Evolutionary conservation across 2,888 invertebrate species (phyloP), one percentile per base, ranked within the genome.

Genomic region (Oxytorus armatus): DNA sequence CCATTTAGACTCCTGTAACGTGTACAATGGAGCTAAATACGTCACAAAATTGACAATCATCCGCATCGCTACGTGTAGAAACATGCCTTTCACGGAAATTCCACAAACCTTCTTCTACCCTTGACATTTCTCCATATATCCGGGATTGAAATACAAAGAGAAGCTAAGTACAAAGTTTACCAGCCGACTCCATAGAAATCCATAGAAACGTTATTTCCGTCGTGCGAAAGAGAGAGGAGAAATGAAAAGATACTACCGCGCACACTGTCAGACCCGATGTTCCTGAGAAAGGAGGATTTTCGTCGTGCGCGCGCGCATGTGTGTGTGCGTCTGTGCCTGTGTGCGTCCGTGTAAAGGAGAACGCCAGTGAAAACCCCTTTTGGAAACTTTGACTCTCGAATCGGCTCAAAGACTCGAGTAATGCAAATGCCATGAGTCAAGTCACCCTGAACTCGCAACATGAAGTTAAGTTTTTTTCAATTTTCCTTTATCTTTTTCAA

Each of bases 161-260:
- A 5, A 57, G 18, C 7, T 23, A n/a, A 49, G 47, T 36, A 66
- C 66, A 75, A 66, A 55, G 57, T 66, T 49, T 61, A 18, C 42
- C 47, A 23, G n/a, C 14, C 10, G 33, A 7, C 44, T 16, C 51
- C 53, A 61, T 29, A 44, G 42, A 29, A 49, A n/a, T 73, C 53
- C 29, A 73, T 53, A 23, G 66, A 57, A 73, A 73, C 33, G 74
- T 57, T 65, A 55, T 75, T 66, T 65, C 66, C 57, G 33, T 29
- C 21, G 33, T 36, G 16, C n/a, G 49, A 23, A 55, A 47, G 25
- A 11, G 42, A 57, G 21, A 29, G 25, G 53, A 65, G 73, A 18
- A 36, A 72, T 33, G 55, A 44, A 55, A 55, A 65, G 74, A 44
- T 14, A 29, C 44, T 33, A 3, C 53, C 4, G 29, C 14, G 33